Conservation (phyloP, 2,797 vertebrate species). For the Euphonia xanthogaster region DNA sequence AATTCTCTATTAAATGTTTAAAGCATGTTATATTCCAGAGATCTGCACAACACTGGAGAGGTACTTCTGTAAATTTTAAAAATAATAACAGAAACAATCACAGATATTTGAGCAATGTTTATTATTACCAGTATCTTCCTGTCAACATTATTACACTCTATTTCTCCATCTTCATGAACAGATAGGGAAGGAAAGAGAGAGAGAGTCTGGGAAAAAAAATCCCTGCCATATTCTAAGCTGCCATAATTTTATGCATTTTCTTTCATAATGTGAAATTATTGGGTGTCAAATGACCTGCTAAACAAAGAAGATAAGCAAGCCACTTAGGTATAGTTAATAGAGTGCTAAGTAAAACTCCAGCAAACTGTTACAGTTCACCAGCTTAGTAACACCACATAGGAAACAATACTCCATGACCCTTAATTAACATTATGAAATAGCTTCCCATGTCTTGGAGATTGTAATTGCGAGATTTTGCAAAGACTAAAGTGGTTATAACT, state of each 20-base stretch:
- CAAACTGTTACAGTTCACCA: not conserved
- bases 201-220: not conserved
- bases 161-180: not conserved
- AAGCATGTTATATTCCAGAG: not conserved
- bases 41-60: not conserved
- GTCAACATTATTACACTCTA: not conserved
- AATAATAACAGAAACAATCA: not conserved
- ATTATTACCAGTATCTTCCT: not conserved
- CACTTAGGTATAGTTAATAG: slow-evolving; percentile 30
- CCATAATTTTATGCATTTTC: not conserved
- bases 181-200: not conserved
- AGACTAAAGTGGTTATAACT: slow-evolving; percentile 36
- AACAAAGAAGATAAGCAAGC: slow-evolving; percentile 50
- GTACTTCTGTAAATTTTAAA: not conserved
- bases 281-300: slow-evolving; percentile 35
- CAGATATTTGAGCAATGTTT: not conserved
- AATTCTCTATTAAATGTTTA: not conserved
- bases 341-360: not conserved
- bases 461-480: slow-evolving; percentile 29
- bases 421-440: slow-evolving; percentile 61
- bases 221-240: not conserved
- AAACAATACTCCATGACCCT: slow-evolving; percentile 24
- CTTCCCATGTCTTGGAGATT: slow-evolving; percentile 32
- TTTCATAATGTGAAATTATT: slow-evolving; percentile 12
- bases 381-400: not conserved